Conservation (phyloP, 2,113 vertebrate species). For the Albula goreensis region DNA sequence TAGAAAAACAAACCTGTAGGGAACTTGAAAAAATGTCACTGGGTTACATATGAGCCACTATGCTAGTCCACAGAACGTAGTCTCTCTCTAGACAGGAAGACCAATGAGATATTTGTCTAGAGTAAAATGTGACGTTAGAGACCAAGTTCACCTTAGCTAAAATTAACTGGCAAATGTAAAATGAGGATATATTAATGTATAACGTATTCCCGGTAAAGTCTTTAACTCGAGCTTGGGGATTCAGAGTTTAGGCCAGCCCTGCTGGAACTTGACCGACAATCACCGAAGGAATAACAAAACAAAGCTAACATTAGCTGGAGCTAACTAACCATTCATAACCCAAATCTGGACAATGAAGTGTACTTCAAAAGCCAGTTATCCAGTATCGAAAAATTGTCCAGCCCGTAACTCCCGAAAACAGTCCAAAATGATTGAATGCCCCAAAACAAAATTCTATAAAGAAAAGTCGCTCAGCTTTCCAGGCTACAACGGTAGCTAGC, state of each 20-base stretch:
- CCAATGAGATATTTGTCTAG: neutral
- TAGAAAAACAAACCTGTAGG: slow-evolving; percentile 1
- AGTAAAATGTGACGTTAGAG: neutral
- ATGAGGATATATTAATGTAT: neutral
- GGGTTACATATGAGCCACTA: slow-evolving; percentile 13
- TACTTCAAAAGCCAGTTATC: neutral
- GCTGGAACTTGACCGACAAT: neutral
- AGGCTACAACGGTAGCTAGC: neutral
- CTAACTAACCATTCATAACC: neutral
- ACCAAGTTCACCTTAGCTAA: neutral
- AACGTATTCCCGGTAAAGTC: neutral
- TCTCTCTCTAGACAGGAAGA: neutral
- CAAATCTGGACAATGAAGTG: neutral
- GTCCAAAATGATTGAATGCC: neutral
- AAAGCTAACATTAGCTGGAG: neutral
- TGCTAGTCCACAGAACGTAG: neutral
- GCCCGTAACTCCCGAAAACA: neutral
- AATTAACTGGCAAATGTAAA: neutral
- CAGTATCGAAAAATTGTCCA: neutral
- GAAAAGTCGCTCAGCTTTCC: neutral
- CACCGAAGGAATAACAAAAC: neutral
- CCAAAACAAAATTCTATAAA: neutral
- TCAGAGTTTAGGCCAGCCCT: slow-evolving; percentile 3
- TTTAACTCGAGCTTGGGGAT: slow-evolving; percentile 8
- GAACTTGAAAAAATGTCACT: neutral